Evolutionary conservation across 2,888 invertebrate species (phyloP), one percentile per base, ranked within the genome.

Genomic region (Congeria kusceri): DNA sequence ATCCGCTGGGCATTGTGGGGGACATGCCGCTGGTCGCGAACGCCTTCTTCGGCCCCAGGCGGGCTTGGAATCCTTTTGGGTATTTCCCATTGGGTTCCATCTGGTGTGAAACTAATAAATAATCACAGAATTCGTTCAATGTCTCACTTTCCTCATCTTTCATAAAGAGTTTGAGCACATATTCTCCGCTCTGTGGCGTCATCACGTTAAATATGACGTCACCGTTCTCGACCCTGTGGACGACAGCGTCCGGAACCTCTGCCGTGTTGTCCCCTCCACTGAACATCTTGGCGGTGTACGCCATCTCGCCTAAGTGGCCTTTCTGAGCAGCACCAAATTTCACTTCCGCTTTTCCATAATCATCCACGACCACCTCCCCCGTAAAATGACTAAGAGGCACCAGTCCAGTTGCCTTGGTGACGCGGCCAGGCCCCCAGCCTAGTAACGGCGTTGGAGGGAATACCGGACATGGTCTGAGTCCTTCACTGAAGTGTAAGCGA

Each of bases 381-480:
- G 75, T 77, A 39, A 84, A 85, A 68, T 87, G 87, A 75, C 84
- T 87, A 57, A 87, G 81, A 1, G 87, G 87, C 4, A 81, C 86
- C 23, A 87, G 63, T 27, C 87, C 87, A 18, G 76, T 79, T 28
- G 76, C 78, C 29, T 70, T 47, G 0, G 85, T 68, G 9, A 67
- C 74, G 15, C 84, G 65, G 0, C 90, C 91, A 0, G 91, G 91
- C 0, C 92, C 92, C 92, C 92, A 92, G 0, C 92, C 91, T n/a
- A 89, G 88, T 1, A 86, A 82, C 7, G 91, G 91, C 44, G 81
- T 77, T 65, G 88, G 88, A n/a, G 92, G 92, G 67, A 87, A 88
- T 0, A 90, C 89, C 29, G 84, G 62, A 29, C 85, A 86, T 9
- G 77, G 78, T 11, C 59, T 9, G 15, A 62, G 44, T 5, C 82